Base-by-base conservation (phyloP, 1,140 invertebrate genomes). In the Macrosteles quadrilineatus region DNA sequence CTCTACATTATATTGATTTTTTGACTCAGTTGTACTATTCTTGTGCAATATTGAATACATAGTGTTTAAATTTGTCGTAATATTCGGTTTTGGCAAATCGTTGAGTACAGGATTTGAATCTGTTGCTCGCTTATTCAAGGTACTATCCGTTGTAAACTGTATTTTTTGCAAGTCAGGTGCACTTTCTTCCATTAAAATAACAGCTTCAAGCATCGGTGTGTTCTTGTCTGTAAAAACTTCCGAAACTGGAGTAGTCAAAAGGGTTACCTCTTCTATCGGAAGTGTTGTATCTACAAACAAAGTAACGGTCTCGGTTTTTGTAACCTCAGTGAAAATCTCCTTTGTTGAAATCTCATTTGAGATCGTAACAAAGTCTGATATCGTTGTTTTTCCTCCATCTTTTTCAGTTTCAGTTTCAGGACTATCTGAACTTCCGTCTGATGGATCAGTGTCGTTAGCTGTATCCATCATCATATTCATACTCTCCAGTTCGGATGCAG, bases 281-380 rank as follows among this genome's bases (percentile, higher is more conserved):
- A 65, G 29, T 17, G 63, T 65, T 40, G 32, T 36, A 27, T 50
- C 47, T 19, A 50, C 47, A 50, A 50, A 50, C 21, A 50, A 3
- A 3, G 47, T 50, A 3, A 36, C 32, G 4, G 32, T 36, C 32
- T 36, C 32, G 14, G 32, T 36, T 4, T 14, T 14, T 6, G 32
- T 36, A 4, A 14, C 4, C 14, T n/a, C 23, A 9, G 47, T 53
- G n/a, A 53, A 53, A 6, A 53, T 53, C n/a, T 53, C 23, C 3
- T 53, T 25, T 53, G 47, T 53, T 19, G 47, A 6, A 6, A 53
- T 19, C n/a, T 19, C n/a, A 53, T n/a, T 53, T 53, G 47, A 9
- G n/a, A 19, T 19, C 6, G 47, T 19, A 6, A 19, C n/a, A 25
- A 53, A 19, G 4, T 53, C 47, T 53, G n/a, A 6, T 53, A 53